Percentiles rank a stretch among this genome's conserved stretches.
These are phyloP conservation scores for Egretta garzetta DNA, from an alignment of 2,113 vertebrate genomes.

Conservation along the genomic window DNA sequence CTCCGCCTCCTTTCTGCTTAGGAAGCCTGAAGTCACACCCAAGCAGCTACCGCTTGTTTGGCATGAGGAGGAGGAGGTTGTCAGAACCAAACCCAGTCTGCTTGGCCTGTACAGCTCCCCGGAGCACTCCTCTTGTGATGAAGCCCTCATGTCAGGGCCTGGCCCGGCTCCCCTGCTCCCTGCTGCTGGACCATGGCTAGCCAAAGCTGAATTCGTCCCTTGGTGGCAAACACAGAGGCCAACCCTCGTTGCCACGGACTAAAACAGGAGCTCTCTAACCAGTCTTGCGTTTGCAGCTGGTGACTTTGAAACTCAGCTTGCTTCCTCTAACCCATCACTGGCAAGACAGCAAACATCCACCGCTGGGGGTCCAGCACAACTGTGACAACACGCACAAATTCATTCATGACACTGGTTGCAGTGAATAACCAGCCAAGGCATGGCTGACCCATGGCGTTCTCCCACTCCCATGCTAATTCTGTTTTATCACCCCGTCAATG, in stretches of 20 bases:
- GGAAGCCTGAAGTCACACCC: background rate
- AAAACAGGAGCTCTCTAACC: background rate
- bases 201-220: background rate
- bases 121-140: too few species aligned
- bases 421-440: background rate
- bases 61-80: background rate
- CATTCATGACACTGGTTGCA: background rate
- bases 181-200: too few species aligned
- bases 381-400: background rate
- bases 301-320: background rate
- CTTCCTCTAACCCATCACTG: background rate
- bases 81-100: background rate
- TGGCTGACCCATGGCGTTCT: accelerated
- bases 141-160: background rate
- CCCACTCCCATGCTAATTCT: background rate
- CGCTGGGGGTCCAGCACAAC: background rate
- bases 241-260: background rate
- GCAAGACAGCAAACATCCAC: background rate
- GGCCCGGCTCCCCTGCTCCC: accelerated
- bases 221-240: background rate
- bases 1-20: background rate
- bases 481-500: background rate
- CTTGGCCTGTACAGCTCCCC: background rate
- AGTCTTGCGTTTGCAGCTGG: background rate
- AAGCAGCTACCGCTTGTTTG: background rate